Evolutionary conservation across 1,140 invertebrate genomes (phyloP).

Genomic region (Drosophila neocordata): DNA sequence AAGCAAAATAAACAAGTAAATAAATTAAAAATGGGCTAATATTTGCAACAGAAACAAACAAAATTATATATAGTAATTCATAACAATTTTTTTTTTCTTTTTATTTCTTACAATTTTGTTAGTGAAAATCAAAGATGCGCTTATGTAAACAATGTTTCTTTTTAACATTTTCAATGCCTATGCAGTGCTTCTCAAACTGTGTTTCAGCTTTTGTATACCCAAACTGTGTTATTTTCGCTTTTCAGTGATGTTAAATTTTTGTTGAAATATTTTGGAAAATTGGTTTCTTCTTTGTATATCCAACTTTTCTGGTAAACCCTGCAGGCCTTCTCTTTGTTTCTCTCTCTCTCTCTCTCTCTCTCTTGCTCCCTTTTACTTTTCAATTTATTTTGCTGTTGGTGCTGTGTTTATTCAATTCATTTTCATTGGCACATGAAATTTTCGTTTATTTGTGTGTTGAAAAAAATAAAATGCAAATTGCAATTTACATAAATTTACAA

Average conservation of each 20-base stretch:
- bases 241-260: not conserved
- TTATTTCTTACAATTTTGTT: too few relatives aligned
- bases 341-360: not conserved
- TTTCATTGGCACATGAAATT: constrained; percentile 39
- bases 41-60: constrained; percentile 57
- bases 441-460: constrained; percentile 34
- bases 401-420: constrained; percentile 34
- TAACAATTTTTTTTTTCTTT: constrained; percentile 18
- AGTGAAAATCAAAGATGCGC: too few relatives aligned
- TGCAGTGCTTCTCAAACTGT: not conserved
- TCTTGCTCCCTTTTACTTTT: constrained; percentile 3
- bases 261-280: not conserved
- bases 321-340: not conserved
- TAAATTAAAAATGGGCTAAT: constrained; percentile 58
- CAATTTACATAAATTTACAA: constrained; percentile 43
- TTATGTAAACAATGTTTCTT: too few relatives aligned
- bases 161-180: too few relatives aligned
- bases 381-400: constrained; percentile 20
- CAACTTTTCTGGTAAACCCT: not conserved
- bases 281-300: not conserved
- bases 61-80: constrained; percentile 29
- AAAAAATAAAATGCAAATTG: constrained; percentile 50
- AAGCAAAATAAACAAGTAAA: constrained; percentile 41
- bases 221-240: too few relatives aligned
- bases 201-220: too few relatives aligned